Conservation (phyloP, 1,140 invertebrate species). For the Helicoverpa zea region DNA sequence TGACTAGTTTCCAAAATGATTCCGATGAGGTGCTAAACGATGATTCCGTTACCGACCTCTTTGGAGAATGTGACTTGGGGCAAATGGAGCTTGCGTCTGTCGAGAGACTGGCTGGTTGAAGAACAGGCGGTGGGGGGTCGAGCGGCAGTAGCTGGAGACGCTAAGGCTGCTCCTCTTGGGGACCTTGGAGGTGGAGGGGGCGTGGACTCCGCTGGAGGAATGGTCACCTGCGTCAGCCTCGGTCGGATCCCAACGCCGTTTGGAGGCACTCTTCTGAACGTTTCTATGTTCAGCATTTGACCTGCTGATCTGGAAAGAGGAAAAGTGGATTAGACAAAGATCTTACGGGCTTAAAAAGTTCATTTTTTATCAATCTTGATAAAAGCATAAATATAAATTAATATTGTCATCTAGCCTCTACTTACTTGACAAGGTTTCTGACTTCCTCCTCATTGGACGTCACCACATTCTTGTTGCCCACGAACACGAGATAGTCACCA, state of each 20-base stretch:
- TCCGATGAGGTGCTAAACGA: conserved; percentile 83
- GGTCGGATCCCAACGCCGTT: conserved; percentile 72
- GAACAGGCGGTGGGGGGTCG: conserved; percentile 87
- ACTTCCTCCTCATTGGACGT: conserved; percentile 93
- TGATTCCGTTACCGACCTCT: conserved; percentile 93
- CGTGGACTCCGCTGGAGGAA: conserved; percentile 69
- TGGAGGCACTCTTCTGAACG: conserved; percentile 89
- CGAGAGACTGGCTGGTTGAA: conserved; percentile 78
- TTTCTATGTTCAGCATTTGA: conserved; percentile 91
- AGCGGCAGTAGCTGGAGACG: conserved; percentile 72
- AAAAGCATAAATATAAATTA: too few relatives aligned
- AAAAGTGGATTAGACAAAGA: not conserved
- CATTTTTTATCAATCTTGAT: too few relatives aligned
- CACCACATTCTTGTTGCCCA: conserved; percentile 94
- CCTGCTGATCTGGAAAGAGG: conserved; percentile 88
- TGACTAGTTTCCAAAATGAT: conserved; percentile 55
- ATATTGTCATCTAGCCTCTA: conserved; percentile 26
- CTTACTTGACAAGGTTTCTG: conserved; percentile 92
- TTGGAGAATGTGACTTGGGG: conserved; percentile 94
- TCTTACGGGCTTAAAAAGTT: not conserved
- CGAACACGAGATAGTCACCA: conserved; percentile 95
- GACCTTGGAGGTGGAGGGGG: conserved; percentile 72
- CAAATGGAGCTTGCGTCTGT: conserved; percentile 89
- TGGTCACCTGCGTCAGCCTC: conserved; percentile 74
- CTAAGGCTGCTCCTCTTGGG: conserved; percentile 68